Conservation (phyloP, 2,113 vertebrate species). For the Castor canadensis region DNA sequence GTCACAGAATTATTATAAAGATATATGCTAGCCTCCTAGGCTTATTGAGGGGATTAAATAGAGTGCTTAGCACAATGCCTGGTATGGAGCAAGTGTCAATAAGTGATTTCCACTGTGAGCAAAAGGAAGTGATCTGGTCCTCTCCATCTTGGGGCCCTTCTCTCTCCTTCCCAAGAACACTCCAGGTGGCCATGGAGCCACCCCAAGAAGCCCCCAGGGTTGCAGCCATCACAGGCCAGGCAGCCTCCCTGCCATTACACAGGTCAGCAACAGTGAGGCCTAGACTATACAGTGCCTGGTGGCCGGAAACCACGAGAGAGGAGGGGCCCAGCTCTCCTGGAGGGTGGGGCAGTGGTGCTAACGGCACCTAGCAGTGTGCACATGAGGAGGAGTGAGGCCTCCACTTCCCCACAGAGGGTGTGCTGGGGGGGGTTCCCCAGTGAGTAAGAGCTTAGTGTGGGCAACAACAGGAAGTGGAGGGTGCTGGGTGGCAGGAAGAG, state of each 20-base stretch:
- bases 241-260: neutral
- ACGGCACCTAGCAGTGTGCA: slow-evolving; percentile 49
- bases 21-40: neutral
- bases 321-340: slow-evolving; percentile 53
- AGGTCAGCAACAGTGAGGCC: neutral
- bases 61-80: neutral
- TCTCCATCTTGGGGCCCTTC: neutral
- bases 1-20: neutral
- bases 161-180: neutral
- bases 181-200: neutral
- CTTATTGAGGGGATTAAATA: neutral
- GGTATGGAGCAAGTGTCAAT: neutral
- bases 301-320: slow-evolving; percentile 69
- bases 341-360: slow-evolving; percentile 57
- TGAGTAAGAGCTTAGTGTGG: slow-evolving; percentile 74
- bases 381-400: slow-evolving; percentile 44
- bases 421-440: slow-evolving; percentile 60
- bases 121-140: neutral
- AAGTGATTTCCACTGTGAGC: neutral
- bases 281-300: neutral
- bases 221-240: neutral
- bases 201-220: neutral
- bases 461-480: slow-evolving; percentile 77
- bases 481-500: slow-evolving; percentile 77
- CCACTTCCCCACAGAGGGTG: slow-evolving; percentile 72